Evolutionary conservation across 2,888 invertebrate genomes (phyloP), one percentile per base, ranked within the genome.

Genomic region (Chirona hameri): DNA sequence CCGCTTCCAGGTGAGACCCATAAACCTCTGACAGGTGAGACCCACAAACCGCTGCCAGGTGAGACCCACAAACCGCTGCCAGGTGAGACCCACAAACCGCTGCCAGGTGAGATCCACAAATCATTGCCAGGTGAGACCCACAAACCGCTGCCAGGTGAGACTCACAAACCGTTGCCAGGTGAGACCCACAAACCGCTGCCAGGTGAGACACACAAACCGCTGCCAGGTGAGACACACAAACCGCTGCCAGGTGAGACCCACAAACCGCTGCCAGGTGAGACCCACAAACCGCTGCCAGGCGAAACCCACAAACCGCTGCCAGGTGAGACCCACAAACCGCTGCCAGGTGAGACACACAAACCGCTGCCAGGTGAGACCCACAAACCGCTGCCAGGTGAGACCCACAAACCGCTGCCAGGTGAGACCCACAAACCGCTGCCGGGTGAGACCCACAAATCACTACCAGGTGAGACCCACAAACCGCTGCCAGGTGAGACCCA

Each of bases 401-500:
- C 95, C 0, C 97, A 98, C 87, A 90, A 92, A 88, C 96, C 97
- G 0, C 87, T 98, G 86, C 91, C 92, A 9, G 97, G 97, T 87
- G 52, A n/a, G 81, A 24, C 65, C 10, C 60, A 60, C 60, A 24
- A 24, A 24, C 21, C 24, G 7, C 9, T 24, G 24, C 21, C 21
- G 2, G 24, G 24, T 24, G 60, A 60, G 7, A 3, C 12, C 55
- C 15, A 24, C 24, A 14, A n/a, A 24, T 3, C 24, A 3, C 2
- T 24, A n/a, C 3, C 21, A 3, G 24, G 24, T 24, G 60, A 60
- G 7, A 3, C 12, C 55, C 15, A 24, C 24, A 14, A 14, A 24
- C 21, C 24, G 21, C 2, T 24, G 15, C 21, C 18, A 14, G 15
- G 55, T 55, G 55, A 60, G 24, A 0, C 3, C 14, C 24, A 60